phyloP scores from a whole-genome alignment of 2,113 vertebrate species.

The Amphiprion ocellaris region DNA sequence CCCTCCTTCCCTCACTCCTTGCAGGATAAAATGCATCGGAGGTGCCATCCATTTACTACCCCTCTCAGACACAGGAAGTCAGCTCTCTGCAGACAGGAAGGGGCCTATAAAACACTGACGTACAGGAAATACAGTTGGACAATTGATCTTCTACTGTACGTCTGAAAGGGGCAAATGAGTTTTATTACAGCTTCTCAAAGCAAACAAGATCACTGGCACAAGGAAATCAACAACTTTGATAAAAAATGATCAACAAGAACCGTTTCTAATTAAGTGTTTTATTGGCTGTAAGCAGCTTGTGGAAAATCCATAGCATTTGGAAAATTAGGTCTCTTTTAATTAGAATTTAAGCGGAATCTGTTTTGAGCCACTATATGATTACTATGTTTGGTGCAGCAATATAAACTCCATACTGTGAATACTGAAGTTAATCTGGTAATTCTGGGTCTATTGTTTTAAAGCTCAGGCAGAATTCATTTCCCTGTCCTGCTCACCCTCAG shows the following conservation, averaged over 20 bases:
- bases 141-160: constrained; percentile 74
- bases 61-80: constrained; percentile 82
- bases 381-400: not conserved
- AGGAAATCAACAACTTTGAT: constrained; percentile 10
- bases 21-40: constrained; percentile 76
- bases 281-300: not conserved
- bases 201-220: constrained; percentile 41
- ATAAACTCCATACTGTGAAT: not conserved
- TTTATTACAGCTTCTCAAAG: constrained; percentile 16
- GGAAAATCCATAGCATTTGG: not conserved
- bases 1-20: constrained; percentile 64
- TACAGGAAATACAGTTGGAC: constrained; percentile 81
- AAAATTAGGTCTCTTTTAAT: not conserved
- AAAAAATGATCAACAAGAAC: not conserved
- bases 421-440: constrained; percentile 24
- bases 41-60: constrained; percentile 82
- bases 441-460: not conserved
- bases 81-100: constrained; percentile 81
- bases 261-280: not conserved
- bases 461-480: not conserved
- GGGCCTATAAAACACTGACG: constrained; percentile 83
- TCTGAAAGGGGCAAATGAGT: constrained; percentile 55
- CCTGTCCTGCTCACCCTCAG: not conserved
- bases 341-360: not conserved
- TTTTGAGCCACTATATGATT: constrained; percentile 8